Percentiles rank a stretch among this genome's conserved stretches.
Evolutionary conservation across 2,113 vertebrate species (phyloP).

Genomic region (Dryoscopus gambensis): DNA sequence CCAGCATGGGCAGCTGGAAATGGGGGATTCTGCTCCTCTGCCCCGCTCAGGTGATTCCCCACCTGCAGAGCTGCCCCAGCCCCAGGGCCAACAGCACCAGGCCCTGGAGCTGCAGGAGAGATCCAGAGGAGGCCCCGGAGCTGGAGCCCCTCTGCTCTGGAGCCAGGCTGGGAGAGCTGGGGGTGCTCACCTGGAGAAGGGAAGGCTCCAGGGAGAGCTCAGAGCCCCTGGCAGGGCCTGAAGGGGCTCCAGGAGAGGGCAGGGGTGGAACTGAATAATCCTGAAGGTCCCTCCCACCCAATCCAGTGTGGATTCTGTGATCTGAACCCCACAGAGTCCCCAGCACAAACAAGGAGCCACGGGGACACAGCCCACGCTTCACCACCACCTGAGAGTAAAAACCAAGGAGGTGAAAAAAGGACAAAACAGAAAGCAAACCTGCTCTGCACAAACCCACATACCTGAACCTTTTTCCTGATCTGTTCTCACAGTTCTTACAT

Average conservation of each 20-base stretch:
- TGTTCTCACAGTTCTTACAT: rapidly evolving
- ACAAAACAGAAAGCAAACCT: not conserved
- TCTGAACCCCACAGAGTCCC: not conserved
- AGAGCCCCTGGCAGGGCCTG: not conserved
- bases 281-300: no score
- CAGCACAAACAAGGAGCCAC: not conserved
- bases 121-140: not conserved
- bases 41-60: not conserved
- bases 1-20: not conserved
- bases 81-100: not conserved
- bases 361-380: not conserved
- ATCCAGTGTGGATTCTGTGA: not conserved
- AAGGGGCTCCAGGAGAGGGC: not conserved
- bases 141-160: not conserved
- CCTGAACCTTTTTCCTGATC: rapidly evolving
- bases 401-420: no score
- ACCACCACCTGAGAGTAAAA: rapidly evolving
- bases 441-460: rapidly evolving
- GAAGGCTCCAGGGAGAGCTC: not conserved
- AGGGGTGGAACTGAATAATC: not conserved
- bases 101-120: not conserved
- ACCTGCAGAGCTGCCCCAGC: not conserved
- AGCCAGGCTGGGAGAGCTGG: not conserved
- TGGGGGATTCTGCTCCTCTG: not conserved
- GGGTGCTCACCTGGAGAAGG: not conserved